Evolutionary conservation across 2,797 vertebrate species (phyloP).

Genomic region (Alca torda): DNA sequence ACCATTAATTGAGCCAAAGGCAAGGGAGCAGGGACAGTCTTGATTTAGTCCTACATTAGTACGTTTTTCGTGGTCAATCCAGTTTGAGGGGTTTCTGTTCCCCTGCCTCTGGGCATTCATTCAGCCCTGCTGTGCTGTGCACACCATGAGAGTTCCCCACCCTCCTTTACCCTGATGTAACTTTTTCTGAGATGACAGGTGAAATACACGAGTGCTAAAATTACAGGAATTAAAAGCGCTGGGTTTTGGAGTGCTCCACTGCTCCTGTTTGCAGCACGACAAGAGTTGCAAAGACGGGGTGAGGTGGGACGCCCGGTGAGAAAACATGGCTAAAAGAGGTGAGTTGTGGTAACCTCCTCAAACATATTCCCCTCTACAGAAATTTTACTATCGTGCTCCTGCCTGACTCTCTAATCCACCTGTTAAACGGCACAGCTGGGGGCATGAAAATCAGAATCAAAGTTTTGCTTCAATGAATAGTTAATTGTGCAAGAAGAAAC

Average conservation of each 20-base stretch:
- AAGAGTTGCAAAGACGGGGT: neutral
- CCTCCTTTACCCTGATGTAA: neutral
- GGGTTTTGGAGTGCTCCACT: neutral
- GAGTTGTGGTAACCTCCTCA: neutral
- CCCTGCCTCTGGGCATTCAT: neutral
- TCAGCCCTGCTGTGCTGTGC: neutral
- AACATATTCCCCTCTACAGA: neutral
- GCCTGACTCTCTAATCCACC: neutral
- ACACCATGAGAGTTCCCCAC: neutral
- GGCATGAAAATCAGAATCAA: neutral
- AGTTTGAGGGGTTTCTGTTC: neutral
- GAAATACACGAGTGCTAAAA: neutral
- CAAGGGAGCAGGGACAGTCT: neutral
- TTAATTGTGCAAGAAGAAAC: conserved; percentile 24
- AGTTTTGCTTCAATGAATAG: conserved; percentile 18
- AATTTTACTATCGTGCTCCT: neutral
- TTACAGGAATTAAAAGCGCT: fast-evolving
- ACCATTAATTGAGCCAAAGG: neutral
- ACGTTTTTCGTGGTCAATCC: neutral
- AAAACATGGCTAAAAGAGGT: neutral
- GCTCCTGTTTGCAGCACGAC: neutral
- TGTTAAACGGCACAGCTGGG: neutral
- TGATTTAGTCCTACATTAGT: neutral
- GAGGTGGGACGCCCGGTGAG: neutral
- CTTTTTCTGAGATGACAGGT: neutral